These are phyloP conservation scores for Carcharodon carcharias DNA, from an alignment of 2,797 vertebrate species.

Conservation along the genomic window DNA sequence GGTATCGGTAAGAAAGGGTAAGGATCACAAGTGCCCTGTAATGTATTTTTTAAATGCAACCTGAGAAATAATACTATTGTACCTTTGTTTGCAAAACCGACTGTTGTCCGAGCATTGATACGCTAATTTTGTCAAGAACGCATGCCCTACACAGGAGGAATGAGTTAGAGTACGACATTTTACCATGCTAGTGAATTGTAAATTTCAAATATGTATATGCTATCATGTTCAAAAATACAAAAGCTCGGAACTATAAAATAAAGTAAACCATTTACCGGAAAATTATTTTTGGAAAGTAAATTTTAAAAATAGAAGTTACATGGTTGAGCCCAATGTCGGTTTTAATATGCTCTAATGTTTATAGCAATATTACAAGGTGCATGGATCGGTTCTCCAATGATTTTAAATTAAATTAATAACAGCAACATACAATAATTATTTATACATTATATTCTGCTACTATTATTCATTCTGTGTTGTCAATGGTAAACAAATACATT, in stretches of 20 bases:
- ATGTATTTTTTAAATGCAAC: not conserved
- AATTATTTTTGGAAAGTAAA: not conserved
- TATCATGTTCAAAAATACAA: not conserved
- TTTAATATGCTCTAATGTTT: not conserved
- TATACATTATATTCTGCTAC: not conserved
- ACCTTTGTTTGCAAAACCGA: not conserved
- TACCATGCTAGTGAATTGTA: not conserved
- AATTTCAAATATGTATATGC: not conserved
- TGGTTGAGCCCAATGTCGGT: not conserved
- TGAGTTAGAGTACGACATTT: not conserved
- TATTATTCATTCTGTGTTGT: not conserved
- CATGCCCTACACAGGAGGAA: too few relatives aligned
- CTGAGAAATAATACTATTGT: not conserved
- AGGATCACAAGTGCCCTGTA: not conserved
- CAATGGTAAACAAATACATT: not conserved
- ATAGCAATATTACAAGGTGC: not conserved
- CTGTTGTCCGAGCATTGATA: not conserved
- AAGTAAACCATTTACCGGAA: not conserved
- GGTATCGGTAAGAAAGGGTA: not conserved
- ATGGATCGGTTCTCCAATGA: not conserved
- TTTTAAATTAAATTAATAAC: not conserved
- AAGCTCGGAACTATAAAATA: not conserved
- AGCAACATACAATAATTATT: not conserved
- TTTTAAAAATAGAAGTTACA: not conserved
- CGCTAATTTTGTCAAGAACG: not conserved